These are phyloP conservation scores for Melanchra persicariae DNA, from an alignment of 2,888 invertebrate species.

Conservation along the genomic window DNA sequence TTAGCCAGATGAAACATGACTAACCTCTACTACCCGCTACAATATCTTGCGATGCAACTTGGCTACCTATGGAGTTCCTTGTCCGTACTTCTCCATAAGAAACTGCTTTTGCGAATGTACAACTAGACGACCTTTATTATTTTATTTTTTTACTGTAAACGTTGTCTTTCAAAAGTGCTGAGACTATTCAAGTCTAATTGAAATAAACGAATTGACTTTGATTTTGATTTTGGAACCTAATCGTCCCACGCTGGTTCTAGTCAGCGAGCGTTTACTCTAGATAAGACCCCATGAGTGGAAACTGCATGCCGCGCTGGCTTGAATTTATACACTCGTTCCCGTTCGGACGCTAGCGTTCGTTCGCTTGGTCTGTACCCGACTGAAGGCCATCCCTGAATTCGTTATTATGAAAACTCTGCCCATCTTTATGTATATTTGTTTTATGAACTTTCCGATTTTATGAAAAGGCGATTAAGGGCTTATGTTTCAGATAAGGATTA, in stretches of 20 bases:
- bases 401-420: slow-evolving; percentile 30
- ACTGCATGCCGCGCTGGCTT: not conserved
- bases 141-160: too few species aligned
- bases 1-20: not conserved
- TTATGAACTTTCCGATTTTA: slow-evolving; percentile 39
- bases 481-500: slow-evolving; percentile 5
- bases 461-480: slow-evolving; percentile 20
- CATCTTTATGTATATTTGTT: slow-evolving; percentile 36
- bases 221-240: too few species aligned
- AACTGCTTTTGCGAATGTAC: too few species aligned
- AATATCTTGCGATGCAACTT: not conserved
- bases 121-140: too few species aligned
- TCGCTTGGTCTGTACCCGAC: not conserved
- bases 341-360: not conserved
- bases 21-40: not conserved
- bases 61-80: too few species aligned
- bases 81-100: too few species aligned
- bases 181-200: too few species aligned
- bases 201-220: too few species aligned
- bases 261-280: not conserved
- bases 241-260: not conserved
- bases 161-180: not conserved
- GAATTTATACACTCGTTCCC: not conserved
- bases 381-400: slow-evolving; percentile 23
- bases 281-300: not conserved